phyloP scores from a whole-genome alignment of 2,113 vertebrate genomes.

The Uria lomvia region DNA sequence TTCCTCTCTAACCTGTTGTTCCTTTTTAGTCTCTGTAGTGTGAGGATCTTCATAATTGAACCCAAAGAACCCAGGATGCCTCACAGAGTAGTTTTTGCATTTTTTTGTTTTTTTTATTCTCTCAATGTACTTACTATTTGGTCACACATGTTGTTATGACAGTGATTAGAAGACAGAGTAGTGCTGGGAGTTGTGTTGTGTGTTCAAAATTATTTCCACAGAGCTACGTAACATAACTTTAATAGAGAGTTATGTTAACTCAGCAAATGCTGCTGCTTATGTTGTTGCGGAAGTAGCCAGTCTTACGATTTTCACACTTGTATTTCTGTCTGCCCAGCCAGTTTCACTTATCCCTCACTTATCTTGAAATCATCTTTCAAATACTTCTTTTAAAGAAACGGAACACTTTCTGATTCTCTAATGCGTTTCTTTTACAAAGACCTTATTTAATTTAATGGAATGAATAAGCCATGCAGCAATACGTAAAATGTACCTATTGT shows the following conservation, averaged over 20 bases:
- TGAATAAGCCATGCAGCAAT: background rate
- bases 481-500: background rate
- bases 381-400: background rate
- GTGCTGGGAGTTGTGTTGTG: background rate
- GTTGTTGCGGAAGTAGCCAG: background rate
- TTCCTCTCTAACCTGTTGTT: background rate
- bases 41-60: background rate
- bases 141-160: background rate
- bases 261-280: background rate
- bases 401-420: background rate
- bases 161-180: background rate
- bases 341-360: background rate
- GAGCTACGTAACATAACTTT: background rate
- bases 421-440: background rate
- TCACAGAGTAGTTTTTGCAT: background rate
- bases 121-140: background rate
- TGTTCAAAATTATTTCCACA: background rate
- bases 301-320: background rate
- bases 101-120: background rate
- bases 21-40: background rate
- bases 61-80: background rate
- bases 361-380: background rate
- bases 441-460: conserved; percentile 4
- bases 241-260: background rate
- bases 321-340: background rate